Base-by-base conservation (phyloP, 2,113 vertebrate genomes). In the Bombycilla garrulus region DNA sequence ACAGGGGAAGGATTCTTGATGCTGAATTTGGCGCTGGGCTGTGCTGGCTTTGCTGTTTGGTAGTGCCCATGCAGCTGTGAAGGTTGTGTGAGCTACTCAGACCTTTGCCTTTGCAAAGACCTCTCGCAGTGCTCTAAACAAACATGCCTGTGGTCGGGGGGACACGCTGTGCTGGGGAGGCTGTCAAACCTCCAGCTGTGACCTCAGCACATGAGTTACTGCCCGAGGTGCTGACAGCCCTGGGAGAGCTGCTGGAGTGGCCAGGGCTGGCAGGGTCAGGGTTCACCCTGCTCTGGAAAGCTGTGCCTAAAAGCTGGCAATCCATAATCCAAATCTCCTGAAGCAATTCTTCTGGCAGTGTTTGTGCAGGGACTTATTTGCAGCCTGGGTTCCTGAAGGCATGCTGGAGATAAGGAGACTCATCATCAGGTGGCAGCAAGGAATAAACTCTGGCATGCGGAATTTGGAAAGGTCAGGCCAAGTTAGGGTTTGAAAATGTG, bases 171-270 rank as follows among this genome's bases (percentile, higher is more conserved):
- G 76, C 81, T 47, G 20, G 45, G 73, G 69, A 38, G 87, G 23
- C 65, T 87, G 86, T 28, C 79, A 45, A 14, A 80, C 33, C 78
- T 93, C 71, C 90, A 77, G 86, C 88, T 81, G 76, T 47, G 80
- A 35, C 89, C 86, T 66, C 45, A 73, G 56, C 48, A 33, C 86
- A 33, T 58, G 67, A 86, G 24, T 67, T 66, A 69, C 54, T 86
- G 61, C 72, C 47, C 2, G 25, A 92, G 84, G 78, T 44, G 91
- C 48, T 93, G 96, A 92, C 93, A 97, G 90, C 93, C 80, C 74
- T 57, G 77, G 33, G 18, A 62, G 51, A 61, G 62, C 47, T 11
- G 38, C 64, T 33, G 87, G 71, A 67, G 57, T 77, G 82, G 81
- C 64, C 69, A 29, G 86, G 45, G 26, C 64, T 53, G 48, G 11